Evolutionary conservation across 2,888 invertebrate genomes (phyloP), one percentile per base, ranked within the genome.

Genomic region (Xestia c-nigrum): DNA sequence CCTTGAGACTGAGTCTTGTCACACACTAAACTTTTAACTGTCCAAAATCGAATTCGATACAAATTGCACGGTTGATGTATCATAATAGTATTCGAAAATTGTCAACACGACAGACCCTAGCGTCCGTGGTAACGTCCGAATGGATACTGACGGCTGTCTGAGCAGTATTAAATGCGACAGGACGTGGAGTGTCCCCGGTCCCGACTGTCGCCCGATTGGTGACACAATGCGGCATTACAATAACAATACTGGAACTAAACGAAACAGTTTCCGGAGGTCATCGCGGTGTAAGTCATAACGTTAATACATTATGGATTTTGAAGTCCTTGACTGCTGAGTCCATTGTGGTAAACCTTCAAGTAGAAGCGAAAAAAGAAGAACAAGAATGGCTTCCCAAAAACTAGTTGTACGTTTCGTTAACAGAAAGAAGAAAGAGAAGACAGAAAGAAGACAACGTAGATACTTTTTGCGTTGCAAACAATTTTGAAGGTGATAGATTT

Each of bases 161-260:
- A 46, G 55, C 68, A 14, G 61, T 57, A 55, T 80, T 59, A 59
- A 69, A 72, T 69, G 85, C 52, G 79, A 31, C 69, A 69, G 86
- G 86, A 83, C 86, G 69, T 57, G 14, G 61, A 74, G 63, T 72
- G 80, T 72, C 78, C 87, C 74, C 80, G 40, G 74, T 75, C 78
- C 85, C 76, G 76, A 59, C 83, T 65, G 71, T 73, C 73, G 72
- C 74, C 79, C 47, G 80, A 82, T 82, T 74, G 83, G 85, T 83
- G 90, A 91, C 90, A 93, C 93, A 93, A 92, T 92, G 90, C 90
- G 85, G 91, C 92, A 94, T 95, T 92, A 93, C 88, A 94, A 95
- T 94, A 94, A 94, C 95, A 95, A 95, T 94, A 91, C 90, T 89
- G 86, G 87, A 88, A 90, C 90, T 80, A 88, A 91, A 92, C 92